phyloP scores from a whole-genome alignment of 2,888 invertebrate species.

The Allolobophora icterica region DNA sequence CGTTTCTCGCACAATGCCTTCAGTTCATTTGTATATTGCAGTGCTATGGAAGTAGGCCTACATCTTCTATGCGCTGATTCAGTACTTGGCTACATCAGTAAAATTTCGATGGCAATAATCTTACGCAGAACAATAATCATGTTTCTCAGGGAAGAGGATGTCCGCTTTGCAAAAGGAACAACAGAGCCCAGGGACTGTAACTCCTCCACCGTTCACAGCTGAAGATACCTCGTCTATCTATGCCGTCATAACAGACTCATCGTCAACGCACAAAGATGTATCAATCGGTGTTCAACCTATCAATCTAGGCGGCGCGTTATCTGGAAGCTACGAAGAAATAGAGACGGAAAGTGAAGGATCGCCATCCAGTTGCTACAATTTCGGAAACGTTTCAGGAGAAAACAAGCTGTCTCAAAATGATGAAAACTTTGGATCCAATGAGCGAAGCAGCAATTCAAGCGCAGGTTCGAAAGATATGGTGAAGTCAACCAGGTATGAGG shows the following conservation, averaged over 20 bases:
- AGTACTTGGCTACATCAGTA: no score
- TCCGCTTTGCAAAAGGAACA: background rate
- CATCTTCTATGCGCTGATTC: no score
- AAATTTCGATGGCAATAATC: no score
- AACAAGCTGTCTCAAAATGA: background rate
- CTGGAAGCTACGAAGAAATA: slow-evolving; percentile 3
- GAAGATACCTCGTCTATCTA: background rate
- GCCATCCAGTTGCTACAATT: background rate
- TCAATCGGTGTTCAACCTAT: background rate
- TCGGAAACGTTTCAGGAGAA: background rate
- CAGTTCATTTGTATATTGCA: no score
- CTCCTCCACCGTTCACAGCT: background rate
- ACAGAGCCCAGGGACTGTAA: background rate
- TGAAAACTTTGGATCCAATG: background rate
- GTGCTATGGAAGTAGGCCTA: no score
- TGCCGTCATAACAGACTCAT: background rate
- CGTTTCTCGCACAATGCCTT: no score
- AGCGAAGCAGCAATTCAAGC: background rate
- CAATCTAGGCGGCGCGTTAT: background rate
- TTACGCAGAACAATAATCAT: no score
- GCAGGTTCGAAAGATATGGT: background rate
- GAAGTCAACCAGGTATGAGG: background rate
- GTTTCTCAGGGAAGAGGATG: background rate
- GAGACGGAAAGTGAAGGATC: background rate
- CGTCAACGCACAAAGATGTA: no score